These are phyloP conservation scores for Araneus ventricosus DNA, from an alignment of 1,140 invertebrate species.

Conservation along the genomic window DNA sequence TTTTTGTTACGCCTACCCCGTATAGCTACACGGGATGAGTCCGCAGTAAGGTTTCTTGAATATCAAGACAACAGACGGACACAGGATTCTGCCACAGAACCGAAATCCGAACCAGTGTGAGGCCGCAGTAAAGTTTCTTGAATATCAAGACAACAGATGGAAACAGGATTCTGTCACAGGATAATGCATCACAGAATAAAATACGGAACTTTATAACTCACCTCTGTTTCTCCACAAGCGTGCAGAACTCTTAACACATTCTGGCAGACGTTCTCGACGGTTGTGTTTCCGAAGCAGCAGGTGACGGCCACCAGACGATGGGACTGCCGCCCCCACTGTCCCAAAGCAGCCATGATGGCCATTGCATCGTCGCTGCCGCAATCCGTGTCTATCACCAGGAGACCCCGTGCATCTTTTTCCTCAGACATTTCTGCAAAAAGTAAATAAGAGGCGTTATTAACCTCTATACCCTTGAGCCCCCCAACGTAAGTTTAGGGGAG, in stretches of 20 bases:
- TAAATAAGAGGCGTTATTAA: not conserved
- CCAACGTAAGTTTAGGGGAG: no score
- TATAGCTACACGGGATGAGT: no score
- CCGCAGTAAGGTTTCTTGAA: no score
- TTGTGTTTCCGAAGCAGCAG: conserved; percentile 85
- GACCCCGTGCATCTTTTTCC: not conserved
- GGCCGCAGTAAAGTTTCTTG: no score
- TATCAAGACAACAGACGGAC: no score
- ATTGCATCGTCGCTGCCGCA: conserved; percentile 75
- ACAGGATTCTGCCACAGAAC: no score
- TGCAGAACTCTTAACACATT: conserved; percentile 84
- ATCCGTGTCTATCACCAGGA: conserved; percentile 70
- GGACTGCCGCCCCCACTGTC: not conserved
- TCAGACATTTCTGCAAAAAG: not conserved
- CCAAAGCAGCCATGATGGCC: conserved; percentile 68
- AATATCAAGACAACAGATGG: no score
- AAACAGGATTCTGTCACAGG: no score
- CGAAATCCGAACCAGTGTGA: no score
- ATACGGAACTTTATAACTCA: conserved; percentile 79
- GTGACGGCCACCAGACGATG: conserved; percentile 84
- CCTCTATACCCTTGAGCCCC: no score
- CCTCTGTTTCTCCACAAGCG: conserved; percentile 81
- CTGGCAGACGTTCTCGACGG: conserved; percentile 82
- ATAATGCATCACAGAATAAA: no score
- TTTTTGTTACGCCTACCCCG: no score